Percentiles rank a stretch among this genome's conserved stretches.
These are phyloP conservation scores for Xanthorhoe spadicearia DNA, from an alignment of 2,888 invertebrate species.

Conservation along the genomic window DNA sequence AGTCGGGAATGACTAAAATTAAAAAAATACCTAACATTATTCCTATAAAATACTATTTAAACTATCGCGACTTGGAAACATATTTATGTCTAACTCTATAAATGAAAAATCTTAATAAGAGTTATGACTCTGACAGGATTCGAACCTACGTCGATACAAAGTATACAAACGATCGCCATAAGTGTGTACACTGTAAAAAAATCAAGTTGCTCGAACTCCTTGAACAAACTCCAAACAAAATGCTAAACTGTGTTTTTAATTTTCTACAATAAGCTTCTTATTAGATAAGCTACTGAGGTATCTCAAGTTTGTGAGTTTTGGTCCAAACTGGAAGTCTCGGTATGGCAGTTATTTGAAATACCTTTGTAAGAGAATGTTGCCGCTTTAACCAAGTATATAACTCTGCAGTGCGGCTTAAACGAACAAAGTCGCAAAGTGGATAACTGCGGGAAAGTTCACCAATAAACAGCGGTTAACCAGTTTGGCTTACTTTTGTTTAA, in stretches of 20 bases:
- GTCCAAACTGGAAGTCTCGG: background rate
- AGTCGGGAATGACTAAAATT: slow-evolving; percentile 16
- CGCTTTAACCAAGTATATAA: slow-evolving; percentile 10
- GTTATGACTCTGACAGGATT: too few species aligned
- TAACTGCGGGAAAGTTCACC: slow-evolving; percentile 5
- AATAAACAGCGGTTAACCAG: slow-evolving; percentile 3
- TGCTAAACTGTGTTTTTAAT: background rate
- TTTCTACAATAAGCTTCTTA: background rate
- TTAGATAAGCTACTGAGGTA: background rate
- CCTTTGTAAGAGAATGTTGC: slow-evolving; percentile 4
- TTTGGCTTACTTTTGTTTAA: slow-evolving; percentile 3
- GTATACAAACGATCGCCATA: too few species aligned
- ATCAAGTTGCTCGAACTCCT: too few species aligned
- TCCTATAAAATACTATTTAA: too few species aligned
- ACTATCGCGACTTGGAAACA: too few species aligned
- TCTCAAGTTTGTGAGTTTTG: too few species aligned
- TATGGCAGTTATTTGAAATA: slow-evolving; percentile 4
- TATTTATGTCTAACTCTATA: too few species aligned
- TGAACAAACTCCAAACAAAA: background rate
- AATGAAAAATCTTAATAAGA: too few species aligned
- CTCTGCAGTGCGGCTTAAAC: slow-evolving; percentile 10
- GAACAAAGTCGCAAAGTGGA: slow-evolving; percentile 16
- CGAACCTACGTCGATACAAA: too few species aligned
- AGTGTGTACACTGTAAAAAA: too few species aligned
- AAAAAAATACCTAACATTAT: background rate